These are phyloP conservation scores for Drosophila mulleri DNA, from an alignment of 2,888 invertebrate genomes.

Conservation along the genomic window DNA sequence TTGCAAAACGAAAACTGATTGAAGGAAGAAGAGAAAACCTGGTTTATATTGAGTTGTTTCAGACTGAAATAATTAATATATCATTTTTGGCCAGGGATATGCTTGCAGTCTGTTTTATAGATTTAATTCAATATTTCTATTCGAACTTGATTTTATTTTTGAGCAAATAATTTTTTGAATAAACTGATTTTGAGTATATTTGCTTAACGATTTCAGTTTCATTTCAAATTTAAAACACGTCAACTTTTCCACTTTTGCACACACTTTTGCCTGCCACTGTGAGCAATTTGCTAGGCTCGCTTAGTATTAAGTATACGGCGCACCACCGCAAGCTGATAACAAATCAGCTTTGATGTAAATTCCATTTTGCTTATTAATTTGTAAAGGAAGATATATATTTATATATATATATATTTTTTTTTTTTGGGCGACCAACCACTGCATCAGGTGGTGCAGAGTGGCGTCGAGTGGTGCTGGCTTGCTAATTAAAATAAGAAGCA, in stretches of 20 bases:
- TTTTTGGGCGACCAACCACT: constrained; percentile 5
- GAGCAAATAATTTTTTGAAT: fast-evolving
- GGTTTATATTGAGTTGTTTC: too few relatives aligned
- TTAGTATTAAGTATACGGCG: constrained; percentile 33
- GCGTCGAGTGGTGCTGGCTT: constrained; percentile 14
- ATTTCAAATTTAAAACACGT: too few relatives aligned
- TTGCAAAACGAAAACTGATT: too few relatives aligned
- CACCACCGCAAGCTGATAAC: constrained; percentile 18
- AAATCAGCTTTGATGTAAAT: constrained; percentile 31
- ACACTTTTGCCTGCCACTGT: background rate
- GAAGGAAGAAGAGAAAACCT: too few relatives aligned
- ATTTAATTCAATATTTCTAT: too few relatives aligned
- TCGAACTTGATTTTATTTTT: too few relatives aligned
- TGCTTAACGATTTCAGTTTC: too few relatives aligned
- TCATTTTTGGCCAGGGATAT: too few relatives aligned
- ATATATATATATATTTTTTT: background rate
- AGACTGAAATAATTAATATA: too few relatives aligned
- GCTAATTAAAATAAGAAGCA: constrained; percentile 53
- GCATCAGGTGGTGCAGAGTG: constrained; percentile 8
- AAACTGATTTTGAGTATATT: too few relatives aligned
- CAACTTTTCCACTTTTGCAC: background rate
- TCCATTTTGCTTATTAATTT: constrained; percentile 30
- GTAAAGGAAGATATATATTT: background rate
- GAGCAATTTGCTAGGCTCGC: background rate
- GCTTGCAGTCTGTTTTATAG: too few relatives aligned